phyloP scores from a whole-genome alignment of 64 coral and sea anemone species.

The Montipora foliosa region DNA sequence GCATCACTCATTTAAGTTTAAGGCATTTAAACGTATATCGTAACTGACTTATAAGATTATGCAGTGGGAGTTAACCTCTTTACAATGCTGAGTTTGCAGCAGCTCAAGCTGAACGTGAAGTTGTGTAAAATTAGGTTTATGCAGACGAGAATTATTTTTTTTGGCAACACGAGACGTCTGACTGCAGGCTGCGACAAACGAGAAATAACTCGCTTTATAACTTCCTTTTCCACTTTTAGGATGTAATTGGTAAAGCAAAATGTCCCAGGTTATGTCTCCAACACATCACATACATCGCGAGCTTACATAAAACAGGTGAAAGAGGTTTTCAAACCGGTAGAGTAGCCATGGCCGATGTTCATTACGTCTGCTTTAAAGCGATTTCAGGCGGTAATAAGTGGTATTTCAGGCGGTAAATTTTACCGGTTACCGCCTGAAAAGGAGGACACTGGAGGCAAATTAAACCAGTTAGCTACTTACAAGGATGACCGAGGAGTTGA shows the following conservation, averaged over 20 bases:
- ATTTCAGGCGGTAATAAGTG: too few relatives aligned
- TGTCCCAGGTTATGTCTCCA: too few relatives aligned
- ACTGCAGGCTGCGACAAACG: background rate
- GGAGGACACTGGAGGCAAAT: too few relatives aligned
- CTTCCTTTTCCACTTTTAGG: background rate
- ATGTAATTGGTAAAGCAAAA: background rate
- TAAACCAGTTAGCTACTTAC: too few relatives aligned
- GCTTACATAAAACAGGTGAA: background rate
- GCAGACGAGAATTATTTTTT: background rate
- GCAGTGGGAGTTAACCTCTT: background rate
- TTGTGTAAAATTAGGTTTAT: background rate
- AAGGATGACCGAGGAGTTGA: too few relatives aligned
- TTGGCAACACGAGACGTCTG: background rate
- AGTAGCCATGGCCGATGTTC: too few relatives aligned
- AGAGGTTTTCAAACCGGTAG: too few relatives aligned
- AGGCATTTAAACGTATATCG: background rate
- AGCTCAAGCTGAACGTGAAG: background rate
- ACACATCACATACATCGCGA: background rate
- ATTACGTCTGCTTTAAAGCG: too few relatives aligned
- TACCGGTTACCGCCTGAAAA: too few relatives aligned
- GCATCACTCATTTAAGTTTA: background rate
- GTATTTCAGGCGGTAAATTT: too few relatives aligned
- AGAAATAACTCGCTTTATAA: conserved; percentile 4
- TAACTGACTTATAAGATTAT: conserved; percentile 1
- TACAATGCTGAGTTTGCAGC: background rate